phyloP scores from a whole-genome alignment of 2,888 invertebrate species.

The Caenorhabditis sinica region DNA sequence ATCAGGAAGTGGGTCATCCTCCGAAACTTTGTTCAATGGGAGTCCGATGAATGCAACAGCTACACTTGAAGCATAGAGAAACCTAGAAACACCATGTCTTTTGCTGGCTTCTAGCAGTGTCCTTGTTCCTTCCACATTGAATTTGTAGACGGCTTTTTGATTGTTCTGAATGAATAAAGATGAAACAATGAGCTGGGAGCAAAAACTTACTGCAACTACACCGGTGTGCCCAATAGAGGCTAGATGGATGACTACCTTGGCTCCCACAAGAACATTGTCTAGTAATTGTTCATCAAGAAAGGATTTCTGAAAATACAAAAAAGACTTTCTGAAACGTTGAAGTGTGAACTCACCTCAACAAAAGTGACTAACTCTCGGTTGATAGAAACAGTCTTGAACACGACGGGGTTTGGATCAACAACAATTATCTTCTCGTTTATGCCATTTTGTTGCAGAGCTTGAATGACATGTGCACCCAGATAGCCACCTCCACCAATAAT shows the following conservation, averaged over 20 bases:
- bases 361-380: background rate
- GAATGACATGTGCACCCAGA: slow-evolving; percentile 38
- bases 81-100: slow-evolving; percentile 21
- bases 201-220: slow-evolving; percentile 3
- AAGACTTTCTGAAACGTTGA: background rate
- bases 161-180: slow-evolving; percentile 5
- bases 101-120: slow-evolving; percentile 18
- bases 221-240: slow-evolving; percentile 47
- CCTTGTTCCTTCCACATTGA: slow-evolving; percentile 43
- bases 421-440: background rate
- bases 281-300: slow-evolving; percentile 18
- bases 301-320: slow-evolving; percentile 14
- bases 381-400: background rate
- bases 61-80: slow-evolving; percentile 51
- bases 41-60: slow-evolving; percentile 47
- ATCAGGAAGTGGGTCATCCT: slow-evolving; percentile 39
- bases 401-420: slow-evolving; percentile 26
- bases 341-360: background rate
- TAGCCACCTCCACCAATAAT: slow-evolving; percentile 62
- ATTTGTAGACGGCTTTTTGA: slow-evolving; percentile 1
- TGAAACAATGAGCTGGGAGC: background rate
- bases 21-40: slow-evolving; percentile 17
- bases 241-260: slow-evolving; percentile 32
- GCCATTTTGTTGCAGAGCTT: slow-evolving; percentile 8
- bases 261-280: slow-evolving; percentile 5